phyloP scores from a whole-genome alignment of 53 echinoderm and acorn worm species.

The Temnopleurus reevesii region DNA sequence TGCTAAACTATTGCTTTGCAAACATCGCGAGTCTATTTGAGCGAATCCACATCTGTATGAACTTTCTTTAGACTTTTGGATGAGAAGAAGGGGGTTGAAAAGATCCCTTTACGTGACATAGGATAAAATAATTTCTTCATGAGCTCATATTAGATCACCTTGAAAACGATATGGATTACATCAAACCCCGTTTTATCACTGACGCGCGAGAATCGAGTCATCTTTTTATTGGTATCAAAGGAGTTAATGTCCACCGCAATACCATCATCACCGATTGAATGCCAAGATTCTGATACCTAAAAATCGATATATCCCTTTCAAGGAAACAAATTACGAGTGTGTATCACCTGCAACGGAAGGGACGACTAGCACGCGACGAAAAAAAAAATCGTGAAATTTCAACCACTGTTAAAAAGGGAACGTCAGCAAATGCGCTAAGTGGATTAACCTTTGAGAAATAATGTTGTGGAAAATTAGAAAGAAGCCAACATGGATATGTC shows the following conservation, averaged over 20 bases:
- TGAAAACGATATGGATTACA: slow-evolving; percentile 33
- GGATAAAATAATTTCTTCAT: background rate
- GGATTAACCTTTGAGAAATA: background rate
- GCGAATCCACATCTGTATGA: background rate
- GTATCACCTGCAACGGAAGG: background rate
- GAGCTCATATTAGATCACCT: background rate
- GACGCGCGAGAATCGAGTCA: background rate
- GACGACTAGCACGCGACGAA: background rate
- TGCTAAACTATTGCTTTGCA: slow-evolving; percentile 47
- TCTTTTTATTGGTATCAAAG: background rate
- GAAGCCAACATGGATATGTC: slow-evolving; percentile 44
- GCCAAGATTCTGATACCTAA: background rate
- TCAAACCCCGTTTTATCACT: background rate
- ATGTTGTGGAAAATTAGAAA: background rate
- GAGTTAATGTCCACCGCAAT: background rate
- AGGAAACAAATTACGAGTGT: background rate
- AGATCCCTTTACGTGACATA: slow-evolving; percentile 6
- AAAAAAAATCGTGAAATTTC: background rate
- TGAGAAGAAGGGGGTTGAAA: background rate
- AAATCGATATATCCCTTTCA: background rate
- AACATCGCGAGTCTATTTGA: slow-evolving; percentile 13
- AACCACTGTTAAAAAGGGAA: background rate
- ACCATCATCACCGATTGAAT: background rate
- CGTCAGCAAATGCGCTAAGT: background rate
- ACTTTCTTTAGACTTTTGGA: slow-evolving; percentile 15